Evolutionary conservation across 2,888 invertebrate genomes (phyloP).

Genomic region (Megalurothrips usitatus): DNA sequence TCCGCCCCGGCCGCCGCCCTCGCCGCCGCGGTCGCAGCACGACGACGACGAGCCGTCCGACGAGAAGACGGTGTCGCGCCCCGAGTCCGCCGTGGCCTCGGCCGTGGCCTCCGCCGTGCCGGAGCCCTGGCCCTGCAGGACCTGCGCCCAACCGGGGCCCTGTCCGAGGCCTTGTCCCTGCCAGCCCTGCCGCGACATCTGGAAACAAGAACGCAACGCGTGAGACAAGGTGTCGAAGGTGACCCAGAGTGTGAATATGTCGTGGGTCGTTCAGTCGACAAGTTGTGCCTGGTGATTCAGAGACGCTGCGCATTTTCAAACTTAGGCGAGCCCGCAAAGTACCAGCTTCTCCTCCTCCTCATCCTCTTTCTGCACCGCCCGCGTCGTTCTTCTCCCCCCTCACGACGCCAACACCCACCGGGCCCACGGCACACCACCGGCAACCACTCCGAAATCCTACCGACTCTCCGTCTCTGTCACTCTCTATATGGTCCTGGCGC

Average conservation of each 20-base stretch:
- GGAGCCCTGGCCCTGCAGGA: background rate
- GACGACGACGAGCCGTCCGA: conserved; percentile 7
- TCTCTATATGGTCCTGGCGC: background rate
- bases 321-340: too few species aligned
- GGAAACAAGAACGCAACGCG: background rate
- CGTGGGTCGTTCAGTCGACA: too few species aligned
- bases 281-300: too few species aligned
- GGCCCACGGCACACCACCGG: too few species aligned
- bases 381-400: too few species aligned
- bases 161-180: background rate
- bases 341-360: too few species aligned
- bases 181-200: conserved; percentile 18
- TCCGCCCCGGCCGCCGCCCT: background rate
- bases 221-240: background rate
- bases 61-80: conserved; percentile 9
- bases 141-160: background rate
- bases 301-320: too few species aligned
- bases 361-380: too few species aligned
- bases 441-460: too few species aligned
- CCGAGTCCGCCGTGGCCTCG: background rate
- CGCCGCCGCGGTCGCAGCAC: background rate
- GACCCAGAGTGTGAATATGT: background rate
- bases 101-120: too few species aligned
- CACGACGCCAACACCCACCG: too few species aligned
- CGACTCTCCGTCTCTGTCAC: too few species aligned